Conservation (phyloP, 2,113 vertebrate genomes). For the Coryphaenoides rupestris region DNA sequence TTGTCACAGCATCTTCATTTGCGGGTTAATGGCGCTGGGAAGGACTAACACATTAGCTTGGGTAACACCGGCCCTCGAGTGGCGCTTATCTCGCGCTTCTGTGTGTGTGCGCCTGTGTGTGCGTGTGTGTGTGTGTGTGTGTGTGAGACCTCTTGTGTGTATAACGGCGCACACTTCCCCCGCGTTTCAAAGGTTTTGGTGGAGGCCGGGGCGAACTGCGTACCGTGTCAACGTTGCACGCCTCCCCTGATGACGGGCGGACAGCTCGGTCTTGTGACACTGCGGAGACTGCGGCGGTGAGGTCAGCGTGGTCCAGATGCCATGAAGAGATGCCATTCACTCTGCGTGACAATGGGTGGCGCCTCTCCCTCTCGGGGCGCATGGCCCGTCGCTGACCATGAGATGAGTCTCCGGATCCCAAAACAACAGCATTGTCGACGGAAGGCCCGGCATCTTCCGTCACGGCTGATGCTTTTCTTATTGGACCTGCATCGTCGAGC, state of each 20-base stretch:
- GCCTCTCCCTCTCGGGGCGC: not conserved
- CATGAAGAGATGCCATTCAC: slow-evolving; percentile 46
- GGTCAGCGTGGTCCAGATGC: slow-evolving; percentile 56
- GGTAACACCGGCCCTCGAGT: too few species aligned
- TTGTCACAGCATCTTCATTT: too few species aligned
- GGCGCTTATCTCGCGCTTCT: too few species aligned
- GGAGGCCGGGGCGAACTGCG: slow-evolving; percentile 25
- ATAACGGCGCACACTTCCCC: not conserved
- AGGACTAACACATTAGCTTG: too few species aligned
- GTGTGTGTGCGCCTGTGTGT: too few species aligned
- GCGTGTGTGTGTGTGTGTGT: too few species aligned
- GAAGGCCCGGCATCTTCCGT: too few species aligned
- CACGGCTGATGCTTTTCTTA: too few species aligned
- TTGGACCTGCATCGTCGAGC: too few species aligned
- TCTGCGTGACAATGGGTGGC: slow-evolving; percentile 29
- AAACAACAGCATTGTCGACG: not conserved
- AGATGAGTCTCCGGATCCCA: not conserved
- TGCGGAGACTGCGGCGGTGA: slow-evolving; percentile 51
- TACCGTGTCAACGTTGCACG: slow-evolving; percentile 37
- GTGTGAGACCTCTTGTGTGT: not conserved
- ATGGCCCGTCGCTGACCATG: not conserved
- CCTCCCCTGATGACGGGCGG: slow-evolving; percentile 48
- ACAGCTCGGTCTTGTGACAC: slow-evolving; percentile 51
- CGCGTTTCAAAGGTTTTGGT: slow-evolving; percentile 23
- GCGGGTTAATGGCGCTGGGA: too few species aligned